Evolutionary conservation across 2,888 invertebrate species (phyloP).

Genomic region (Malthinus seriepunctatus): DNA sequence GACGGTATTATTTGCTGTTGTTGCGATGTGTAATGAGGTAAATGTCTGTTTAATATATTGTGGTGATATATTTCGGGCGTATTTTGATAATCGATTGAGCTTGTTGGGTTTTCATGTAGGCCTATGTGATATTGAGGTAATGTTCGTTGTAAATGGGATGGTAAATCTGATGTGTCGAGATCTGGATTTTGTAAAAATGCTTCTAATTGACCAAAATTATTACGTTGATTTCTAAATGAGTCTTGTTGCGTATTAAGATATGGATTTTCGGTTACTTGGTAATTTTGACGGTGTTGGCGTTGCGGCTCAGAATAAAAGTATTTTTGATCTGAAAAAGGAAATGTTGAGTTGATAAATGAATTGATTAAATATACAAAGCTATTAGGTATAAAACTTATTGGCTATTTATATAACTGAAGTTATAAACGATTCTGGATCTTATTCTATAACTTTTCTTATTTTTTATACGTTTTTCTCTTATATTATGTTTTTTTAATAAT

Average conservation of each 20-base stretch:
- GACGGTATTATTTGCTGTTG: conserved; percentile 14
- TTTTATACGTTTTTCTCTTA: no score
- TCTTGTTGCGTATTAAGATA: conserved; percentile 39
- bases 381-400: no score
- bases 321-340: conserved; percentile 51
- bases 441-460: no score
- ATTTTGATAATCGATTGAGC: conserved; percentile 50
- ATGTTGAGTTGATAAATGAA: conserved; percentile 5
- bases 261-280: conserved; percentile 40
- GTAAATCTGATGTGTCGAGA: conserved; percentile 52
- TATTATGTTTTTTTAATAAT: no score
- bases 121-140: conserved; percentile 51
- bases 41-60: conserved; percentile 8
- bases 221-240: conserved; percentile 43
- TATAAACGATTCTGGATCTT: no score
- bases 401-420: no score
- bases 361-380: neutral
- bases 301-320: conserved; percentile 48
- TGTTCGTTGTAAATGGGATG: conserved; percentile 50
- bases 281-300: conserved; percentile 45
- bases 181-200: conserved; percentile 47
- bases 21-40: conserved; percentile 13
- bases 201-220: conserved; percentile 39
- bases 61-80: conserved; percentile 6
- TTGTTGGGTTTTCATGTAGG: conserved; percentile 52